phyloP scores from a whole-genome alignment of 2,113 vertebrate species.

The Origma solitaria region DNA sequence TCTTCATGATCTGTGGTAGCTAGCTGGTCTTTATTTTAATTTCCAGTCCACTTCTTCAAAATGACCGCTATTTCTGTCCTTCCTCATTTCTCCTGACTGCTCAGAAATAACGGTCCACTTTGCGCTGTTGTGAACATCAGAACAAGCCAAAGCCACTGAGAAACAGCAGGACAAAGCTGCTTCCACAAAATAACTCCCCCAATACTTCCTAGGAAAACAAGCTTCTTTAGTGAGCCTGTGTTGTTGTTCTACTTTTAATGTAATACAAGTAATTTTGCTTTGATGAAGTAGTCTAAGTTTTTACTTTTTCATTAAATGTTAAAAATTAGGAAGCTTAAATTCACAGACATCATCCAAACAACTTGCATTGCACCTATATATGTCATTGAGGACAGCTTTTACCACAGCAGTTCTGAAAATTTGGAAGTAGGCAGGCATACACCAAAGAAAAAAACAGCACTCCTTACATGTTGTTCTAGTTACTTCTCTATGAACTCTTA shows the following conservation, averaged over 20 bases:
- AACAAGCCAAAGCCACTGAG: background rate
- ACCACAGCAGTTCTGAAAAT: background rate
- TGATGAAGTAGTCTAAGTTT: background rate
- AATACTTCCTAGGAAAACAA: background rate
- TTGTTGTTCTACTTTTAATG: background rate
- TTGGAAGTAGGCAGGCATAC: background rate
- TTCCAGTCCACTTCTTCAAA: background rate
- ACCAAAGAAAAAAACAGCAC: background rate
- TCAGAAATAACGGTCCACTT: rapidly evolving
- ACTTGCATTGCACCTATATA: background rate
- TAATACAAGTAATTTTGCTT: background rate
- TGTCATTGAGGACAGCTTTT: background rate
- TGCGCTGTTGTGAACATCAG: rapidly evolving
- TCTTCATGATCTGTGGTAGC: background rate
- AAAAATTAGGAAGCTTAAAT: background rate
- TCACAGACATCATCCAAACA: background rate
- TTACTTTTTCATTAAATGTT: background rate
- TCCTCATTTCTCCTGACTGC: background rate
- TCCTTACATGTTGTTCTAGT: background rate
- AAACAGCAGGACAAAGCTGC: background rate
- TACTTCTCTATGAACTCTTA: background rate
- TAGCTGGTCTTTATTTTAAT: background rate
- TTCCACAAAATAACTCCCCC: background rate
- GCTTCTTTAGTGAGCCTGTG: background rate
- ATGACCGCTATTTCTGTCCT: background rate